These are phyloP conservation scores for Dynastes hyllus DNA, from an alignment of 2,888 invertebrate species.

Conservation along the genomic window DNA sequence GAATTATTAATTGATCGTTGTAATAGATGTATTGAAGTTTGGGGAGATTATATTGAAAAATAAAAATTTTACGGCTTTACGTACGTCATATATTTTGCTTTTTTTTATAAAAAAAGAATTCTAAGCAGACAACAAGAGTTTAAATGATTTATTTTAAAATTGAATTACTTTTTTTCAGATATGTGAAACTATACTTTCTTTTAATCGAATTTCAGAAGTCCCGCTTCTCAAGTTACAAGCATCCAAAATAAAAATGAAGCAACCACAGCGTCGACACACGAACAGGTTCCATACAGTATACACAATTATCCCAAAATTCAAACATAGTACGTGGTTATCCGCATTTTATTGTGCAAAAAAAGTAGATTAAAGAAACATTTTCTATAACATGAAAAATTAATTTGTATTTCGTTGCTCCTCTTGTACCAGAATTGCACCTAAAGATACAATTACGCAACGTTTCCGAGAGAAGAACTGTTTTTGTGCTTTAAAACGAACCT, in stretches of 20 bases:
- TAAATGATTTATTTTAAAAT: too few species aligned
- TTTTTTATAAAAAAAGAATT: too few species aligned
- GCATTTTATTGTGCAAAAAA: neutral
- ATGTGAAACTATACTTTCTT: neutral
- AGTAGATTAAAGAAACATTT: slow-evolving; percentile 15
- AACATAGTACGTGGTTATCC: neutral
- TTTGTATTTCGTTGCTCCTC: slow-evolving; percentile 1
- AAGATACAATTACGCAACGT: neutral
- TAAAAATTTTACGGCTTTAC: too few species aligned
- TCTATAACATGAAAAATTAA: slow-evolving; percentile 20
- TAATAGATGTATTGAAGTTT: too few species aligned
- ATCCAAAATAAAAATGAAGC: neutral
- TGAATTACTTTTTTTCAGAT: too few species aligned
- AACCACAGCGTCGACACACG: neutral
- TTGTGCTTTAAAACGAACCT: neutral
- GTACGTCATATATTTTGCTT: too few species aligned
- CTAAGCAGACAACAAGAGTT: too few species aligned
- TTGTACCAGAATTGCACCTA: neutral
- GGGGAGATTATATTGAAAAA: too few species aligned
- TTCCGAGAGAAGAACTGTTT: neutral
- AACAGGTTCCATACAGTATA: neutral
- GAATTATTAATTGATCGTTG: too few species aligned
- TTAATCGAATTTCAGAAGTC: neutral
- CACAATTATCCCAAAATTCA: neutral
- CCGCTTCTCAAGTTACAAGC: neutral